These are phyloP conservation scores for Netelia fuscicornis DNA, from an alignment of 2,888 invertebrate genomes.

Conservation along the genomic window DNA sequence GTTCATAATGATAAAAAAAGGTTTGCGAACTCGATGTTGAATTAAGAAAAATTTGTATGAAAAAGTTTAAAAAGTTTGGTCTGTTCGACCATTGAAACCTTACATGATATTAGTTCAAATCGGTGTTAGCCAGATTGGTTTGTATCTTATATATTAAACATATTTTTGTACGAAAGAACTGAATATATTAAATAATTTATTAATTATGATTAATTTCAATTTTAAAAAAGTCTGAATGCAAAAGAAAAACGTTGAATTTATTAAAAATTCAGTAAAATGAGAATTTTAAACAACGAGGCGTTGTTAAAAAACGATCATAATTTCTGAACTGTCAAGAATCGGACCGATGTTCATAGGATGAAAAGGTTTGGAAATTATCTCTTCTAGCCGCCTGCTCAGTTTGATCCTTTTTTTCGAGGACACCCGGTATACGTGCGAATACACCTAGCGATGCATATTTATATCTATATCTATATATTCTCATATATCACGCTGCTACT, in stretches of 20 bases:
- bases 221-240: neutral
- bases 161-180: conserved; percentile 93
- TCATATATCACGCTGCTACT: neutral
- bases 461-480: neutral
- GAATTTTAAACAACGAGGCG: too few relatives aligned
- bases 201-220: conserved; percentile 78
- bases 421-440: neutral
- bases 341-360: too few relatives aligned
- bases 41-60: conserved; percentile 90
- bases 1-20: too few relatives aligned
- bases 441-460: neutral
- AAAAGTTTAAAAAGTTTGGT: conserved; percentile 89
- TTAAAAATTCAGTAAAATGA: too few relatives aligned
- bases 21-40: conserved; percentile 96
- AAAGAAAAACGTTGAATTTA: too few relatives aligned
- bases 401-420: too few relatives aligned
- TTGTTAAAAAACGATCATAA: too few relatives aligned
- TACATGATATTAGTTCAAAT: conserved; percentile 96
- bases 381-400: too few relatives aligned
- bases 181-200: conserved; percentile 86
- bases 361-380: too few relatives aligned
- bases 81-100: conserved; percentile 94
- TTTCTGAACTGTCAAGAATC: neutral
- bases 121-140: conserved; percentile 94
- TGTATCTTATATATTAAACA: conserved; percentile 89